Percentiles rank a stretch among this genome's conserved stretches.
These are phyloP conservation scores for Panzeria rudis DNA, from an alignment of 2,888 invertebrate species.

Conservation along the genomic window DNA sequence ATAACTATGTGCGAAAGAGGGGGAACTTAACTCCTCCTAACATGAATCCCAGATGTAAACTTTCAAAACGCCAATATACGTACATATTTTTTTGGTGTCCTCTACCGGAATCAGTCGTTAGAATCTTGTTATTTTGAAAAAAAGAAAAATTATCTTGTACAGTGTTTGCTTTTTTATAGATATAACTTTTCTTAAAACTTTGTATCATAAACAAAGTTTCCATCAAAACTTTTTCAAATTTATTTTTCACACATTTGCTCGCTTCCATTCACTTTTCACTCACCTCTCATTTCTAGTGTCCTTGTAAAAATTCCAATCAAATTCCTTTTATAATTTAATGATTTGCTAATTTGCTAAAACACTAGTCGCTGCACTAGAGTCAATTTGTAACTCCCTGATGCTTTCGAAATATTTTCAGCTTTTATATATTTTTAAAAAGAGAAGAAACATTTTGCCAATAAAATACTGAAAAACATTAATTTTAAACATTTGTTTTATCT, in stretches of 20 bases:
- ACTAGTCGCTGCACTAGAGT: slow-evolving; percentile 52
- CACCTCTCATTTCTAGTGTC: slow-evolving; percentile 65
- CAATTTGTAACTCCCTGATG: slow-evolving; percentile 48
- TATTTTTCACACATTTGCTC: background rate
- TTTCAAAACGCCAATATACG: too few species aligned
- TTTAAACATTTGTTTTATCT: slow-evolving; percentile 54
- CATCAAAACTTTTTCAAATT: background rate
- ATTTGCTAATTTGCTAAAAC: slow-evolving; percentile 13
- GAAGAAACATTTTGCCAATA: slow-evolving; percentile 17
- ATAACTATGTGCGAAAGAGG: too few species aligned
- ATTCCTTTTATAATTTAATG: slow-evolving; percentile 8
- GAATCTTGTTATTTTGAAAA: too few species aligned
- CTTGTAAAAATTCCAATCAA: slow-evolving; percentile 17
- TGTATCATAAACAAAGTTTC: too few species aligned
- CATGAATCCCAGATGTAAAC: too few species aligned
- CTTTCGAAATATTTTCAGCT: slow-evolving; percentile 28
- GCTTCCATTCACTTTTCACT: slow-evolving; percentile 16
- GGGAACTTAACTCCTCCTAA: too few species aligned
- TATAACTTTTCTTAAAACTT: too few species aligned
- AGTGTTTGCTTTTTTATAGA: too few species aligned
- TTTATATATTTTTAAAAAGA: slow-evolving; percentile 62
- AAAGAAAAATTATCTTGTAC: too few species aligned
- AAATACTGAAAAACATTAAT: slow-evolving; percentile 30
- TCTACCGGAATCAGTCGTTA: too few species aligned
- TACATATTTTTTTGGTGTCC: too few species aligned